Evolutionary conservation across 2,888 invertebrate genomes (phyloP).

Genomic region (Boloria euphrosyne): DNA sequence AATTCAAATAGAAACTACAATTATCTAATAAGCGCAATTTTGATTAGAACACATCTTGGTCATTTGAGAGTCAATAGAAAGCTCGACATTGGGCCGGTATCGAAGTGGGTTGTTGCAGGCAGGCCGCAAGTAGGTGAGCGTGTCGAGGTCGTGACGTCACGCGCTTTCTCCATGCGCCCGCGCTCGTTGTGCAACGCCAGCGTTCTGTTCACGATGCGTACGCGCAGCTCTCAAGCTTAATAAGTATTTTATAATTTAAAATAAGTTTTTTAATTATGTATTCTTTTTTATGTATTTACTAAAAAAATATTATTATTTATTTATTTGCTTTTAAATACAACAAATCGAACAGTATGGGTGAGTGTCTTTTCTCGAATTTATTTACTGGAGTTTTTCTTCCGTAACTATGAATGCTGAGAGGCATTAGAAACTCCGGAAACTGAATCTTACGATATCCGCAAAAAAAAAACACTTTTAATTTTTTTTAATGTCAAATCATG

Average conservation of each 20-base stretch:
- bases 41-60: conserved; percentile 14
- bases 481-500: too few species aligned
- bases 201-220: conserved; percentile 39
- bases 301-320: too few species aligned
- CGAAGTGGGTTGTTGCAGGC: conserved; percentile 72
- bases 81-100: conserved; percentile 69
- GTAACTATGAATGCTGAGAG: too few species aligned
- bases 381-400: too few species aligned
- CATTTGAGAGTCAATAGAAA: conserved; percentile 53
- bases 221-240: conserved; percentile 17
- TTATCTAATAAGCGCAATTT: conserved; percentile 1
- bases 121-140: conserved; percentile 75
- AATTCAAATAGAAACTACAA: not conserved
- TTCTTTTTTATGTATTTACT: too few species aligned
- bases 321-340: too few species aligned
- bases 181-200: conserved; percentile 67
- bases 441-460: too few species aligned
- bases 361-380: too few species aligned
- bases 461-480: too few species aligned
- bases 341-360: too few species aligned
- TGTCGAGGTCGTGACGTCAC: conserved; percentile 82
- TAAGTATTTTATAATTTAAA: not conserved
- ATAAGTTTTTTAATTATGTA: not conserved
- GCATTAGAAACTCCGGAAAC: too few species aligned
- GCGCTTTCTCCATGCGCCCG: conserved; percentile 78